phyloP scores from a whole-genome alignment of 2,113 vertebrate species.

The Motacilla tschutschensis region DNA sequence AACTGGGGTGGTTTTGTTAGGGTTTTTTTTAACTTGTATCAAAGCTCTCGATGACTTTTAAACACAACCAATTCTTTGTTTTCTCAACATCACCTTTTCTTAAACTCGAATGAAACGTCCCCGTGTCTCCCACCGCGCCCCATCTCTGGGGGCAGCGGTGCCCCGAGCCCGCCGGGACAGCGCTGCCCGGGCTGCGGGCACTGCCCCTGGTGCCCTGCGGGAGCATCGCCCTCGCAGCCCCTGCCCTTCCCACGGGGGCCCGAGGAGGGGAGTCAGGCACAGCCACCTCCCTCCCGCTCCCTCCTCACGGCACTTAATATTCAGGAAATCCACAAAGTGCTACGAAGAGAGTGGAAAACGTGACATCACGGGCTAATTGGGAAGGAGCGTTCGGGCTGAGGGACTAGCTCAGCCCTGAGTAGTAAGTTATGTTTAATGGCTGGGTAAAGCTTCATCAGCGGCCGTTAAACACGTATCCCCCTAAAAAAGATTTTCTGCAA shows the following conservation, averaged over 20 bases:
- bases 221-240: background rate
- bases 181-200: background rate
- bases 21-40: background rate
- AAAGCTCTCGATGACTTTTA: background rate
- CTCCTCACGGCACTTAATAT: conserved; percentile 32
- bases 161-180: background rate
- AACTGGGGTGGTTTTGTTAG: accelerated
- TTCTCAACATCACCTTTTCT: background rate
- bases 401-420: conserved; percentile 39
- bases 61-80: background rate
- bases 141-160: background rate
- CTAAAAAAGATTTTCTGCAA: background rate
- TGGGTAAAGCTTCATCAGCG: conserved; percentile 11
- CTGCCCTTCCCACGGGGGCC: background rate
- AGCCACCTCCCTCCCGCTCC: background rate
- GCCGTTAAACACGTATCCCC: background rate
- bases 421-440: background rate
- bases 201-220: background rate
- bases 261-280: background rate
- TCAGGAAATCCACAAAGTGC: conserved; percentile 61
- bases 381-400: conserved; percentile 26
- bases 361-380: conserved; percentile 57
- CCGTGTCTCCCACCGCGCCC: accelerated
- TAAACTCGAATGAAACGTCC: accelerated
- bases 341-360: conserved; percentile 55